A percentile compares a stretch with the other conserved stretches of the same genome.
These are phyloP conservation scores for Trogon surrucura DNA, from an alignment of 2,113 vertebrate genomes.

Conservation along the genomic window DNA sequence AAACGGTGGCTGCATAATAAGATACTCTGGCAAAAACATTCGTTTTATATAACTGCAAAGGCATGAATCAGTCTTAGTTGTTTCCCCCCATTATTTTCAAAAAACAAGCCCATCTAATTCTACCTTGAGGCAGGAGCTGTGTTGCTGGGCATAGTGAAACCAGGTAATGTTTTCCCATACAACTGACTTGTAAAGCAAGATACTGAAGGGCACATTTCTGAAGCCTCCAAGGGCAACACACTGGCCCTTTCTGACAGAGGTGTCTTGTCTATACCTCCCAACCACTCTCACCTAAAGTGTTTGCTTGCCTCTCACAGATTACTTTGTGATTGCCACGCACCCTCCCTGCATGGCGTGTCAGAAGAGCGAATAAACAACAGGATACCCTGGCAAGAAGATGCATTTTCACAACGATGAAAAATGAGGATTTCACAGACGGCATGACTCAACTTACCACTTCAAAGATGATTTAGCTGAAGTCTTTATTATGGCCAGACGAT, in stretches of 20 bases:
- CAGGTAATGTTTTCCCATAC: background rate
- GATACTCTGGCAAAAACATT: constrained; percentile 8
- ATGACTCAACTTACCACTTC: constrained; percentile 72
- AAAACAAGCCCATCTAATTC: background rate
- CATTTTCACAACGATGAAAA: constrained; percentile 72
- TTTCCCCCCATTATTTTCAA: background rate
- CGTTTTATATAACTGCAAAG: background rate
- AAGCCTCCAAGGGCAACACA: background rate
- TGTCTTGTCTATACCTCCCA: constrained; percentile 20
- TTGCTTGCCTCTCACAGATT: constrained; percentile 55
- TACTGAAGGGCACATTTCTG: background rate
- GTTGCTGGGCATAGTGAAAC: background rate
- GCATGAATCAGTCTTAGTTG: background rate
- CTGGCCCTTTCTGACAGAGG: background rate
- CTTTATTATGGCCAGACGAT: constrained; percentile 37
- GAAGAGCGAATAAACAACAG: constrained; percentile 66
- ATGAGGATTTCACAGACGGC: constrained; percentile 64
- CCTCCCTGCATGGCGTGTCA: background rate
- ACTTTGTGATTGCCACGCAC: constrained; percentile 44
- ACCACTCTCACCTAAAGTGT: constrained; percentile 47
- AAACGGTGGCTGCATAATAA: background rate
- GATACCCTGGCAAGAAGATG: constrained; percentile 53
- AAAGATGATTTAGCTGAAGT: constrained; percentile 51
- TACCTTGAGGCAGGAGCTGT: background rate
- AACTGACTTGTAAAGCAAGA: background rate